phyloP scores from a whole-genome alignment of 1,140 invertebrate genomes.

The Drosophila quadrilineata region DNA sequence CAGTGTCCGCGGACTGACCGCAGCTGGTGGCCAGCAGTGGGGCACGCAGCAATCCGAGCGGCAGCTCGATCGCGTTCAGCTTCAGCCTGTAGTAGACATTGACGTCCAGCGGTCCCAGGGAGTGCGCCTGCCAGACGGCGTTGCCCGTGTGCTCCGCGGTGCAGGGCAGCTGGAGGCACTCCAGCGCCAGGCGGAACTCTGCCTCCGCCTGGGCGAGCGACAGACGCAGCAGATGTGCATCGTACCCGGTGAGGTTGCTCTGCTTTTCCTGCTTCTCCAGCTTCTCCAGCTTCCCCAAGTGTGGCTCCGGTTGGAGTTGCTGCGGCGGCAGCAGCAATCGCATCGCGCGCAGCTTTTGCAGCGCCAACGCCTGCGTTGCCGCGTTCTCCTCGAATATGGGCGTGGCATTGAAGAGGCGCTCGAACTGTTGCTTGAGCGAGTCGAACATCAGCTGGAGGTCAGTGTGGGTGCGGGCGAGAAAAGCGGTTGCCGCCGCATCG shows the following conservation, averaged over 20 bases:
- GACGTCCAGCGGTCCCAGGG: constrained; percentile 53
- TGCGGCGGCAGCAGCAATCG: constrained; percentile 40
- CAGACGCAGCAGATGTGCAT: constrained; percentile 54
- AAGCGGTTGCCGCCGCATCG: constrained; percentile 4
- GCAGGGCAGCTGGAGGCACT: constrained; percentile 25
- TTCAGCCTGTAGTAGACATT: constrained; percentile 73
- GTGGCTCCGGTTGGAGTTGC: not conserved
- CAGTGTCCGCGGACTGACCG: not conserved
- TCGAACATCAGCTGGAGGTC: constrained; percentile 41
- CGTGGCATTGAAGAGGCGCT: constrained; percentile 48
- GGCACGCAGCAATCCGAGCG: constrained; percentile 55
- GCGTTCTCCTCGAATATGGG: constrained; percentile 51
- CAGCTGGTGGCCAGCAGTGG: constrained; percentile 19
- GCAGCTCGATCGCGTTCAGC: constrained; percentile 64
- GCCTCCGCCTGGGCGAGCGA: constrained; percentile 24
- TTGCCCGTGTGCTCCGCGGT: not conserved
- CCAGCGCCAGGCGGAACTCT: constrained; percentile 38
- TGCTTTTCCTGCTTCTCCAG: not conserved
- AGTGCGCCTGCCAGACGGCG: not conserved
- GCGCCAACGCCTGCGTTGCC: constrained; percentile 27
- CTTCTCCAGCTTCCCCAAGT: constrained; percentile 9
- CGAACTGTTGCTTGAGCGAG: constrained; percentile 55
- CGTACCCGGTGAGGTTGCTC: constrained; percentile 43
- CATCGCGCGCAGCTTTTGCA: constrained; percentile 62
- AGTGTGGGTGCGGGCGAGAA: not conserved